phyloP scores from a whole-genome alignment of 1,140 invertebrate genomes.

The Drosophila aff. region DNA sequence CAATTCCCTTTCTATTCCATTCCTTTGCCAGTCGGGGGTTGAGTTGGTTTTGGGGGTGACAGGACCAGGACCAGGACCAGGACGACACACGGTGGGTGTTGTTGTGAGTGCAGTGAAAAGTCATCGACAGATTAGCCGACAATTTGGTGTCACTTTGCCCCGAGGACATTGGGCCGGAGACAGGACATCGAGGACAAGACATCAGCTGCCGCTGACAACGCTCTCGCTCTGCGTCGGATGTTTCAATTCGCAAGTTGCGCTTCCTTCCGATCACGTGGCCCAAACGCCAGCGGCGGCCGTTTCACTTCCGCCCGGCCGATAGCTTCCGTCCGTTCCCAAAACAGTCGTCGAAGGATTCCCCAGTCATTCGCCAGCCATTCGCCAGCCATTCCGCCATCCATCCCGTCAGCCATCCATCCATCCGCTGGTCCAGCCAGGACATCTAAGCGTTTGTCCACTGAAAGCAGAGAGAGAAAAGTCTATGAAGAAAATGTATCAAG shows the following conservation, averaged over 20 bases:
- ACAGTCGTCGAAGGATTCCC: conserved; percentile 1
- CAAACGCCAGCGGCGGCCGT: conserved; percentile 74
- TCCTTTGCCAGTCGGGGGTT: not conserved
- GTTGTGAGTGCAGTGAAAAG: conserved; percentile 47
- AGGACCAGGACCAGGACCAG: not conserved
- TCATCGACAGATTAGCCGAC: conserved; percentile 74
- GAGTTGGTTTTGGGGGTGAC: not conserved
- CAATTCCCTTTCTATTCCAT: conserved; percentile 3
- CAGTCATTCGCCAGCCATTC: conserved; percentile 4
- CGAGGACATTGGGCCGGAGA: not conserved
- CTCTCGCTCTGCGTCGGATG: conserved; percentile 68
- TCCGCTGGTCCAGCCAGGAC: conserved; percentile 20
- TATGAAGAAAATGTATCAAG: not conserved
- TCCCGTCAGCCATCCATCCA: conserved; percentile 16
- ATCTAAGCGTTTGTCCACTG: conserved; percentile 12
- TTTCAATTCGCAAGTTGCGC: conserved; percentile 81
- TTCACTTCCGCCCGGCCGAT: conserved; percentile 77
- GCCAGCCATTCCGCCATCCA: conserved; percentile 9
- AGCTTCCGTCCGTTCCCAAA: conserved; percentile 76
- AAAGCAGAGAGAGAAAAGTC: not conserved
- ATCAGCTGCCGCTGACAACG: conserved; percentile 31
- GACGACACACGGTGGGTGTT: not conserved
- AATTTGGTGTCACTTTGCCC: conserved; percentile 67
- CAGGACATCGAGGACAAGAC: conserved; percentile 10
- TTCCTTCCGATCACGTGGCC: conserved; percentile 82